These are phyloP conservation scores for Lophotriccus pileatus DNA, from an alignment of 2,797 vertebrate species.

Conservation along the genomic window DNA sequence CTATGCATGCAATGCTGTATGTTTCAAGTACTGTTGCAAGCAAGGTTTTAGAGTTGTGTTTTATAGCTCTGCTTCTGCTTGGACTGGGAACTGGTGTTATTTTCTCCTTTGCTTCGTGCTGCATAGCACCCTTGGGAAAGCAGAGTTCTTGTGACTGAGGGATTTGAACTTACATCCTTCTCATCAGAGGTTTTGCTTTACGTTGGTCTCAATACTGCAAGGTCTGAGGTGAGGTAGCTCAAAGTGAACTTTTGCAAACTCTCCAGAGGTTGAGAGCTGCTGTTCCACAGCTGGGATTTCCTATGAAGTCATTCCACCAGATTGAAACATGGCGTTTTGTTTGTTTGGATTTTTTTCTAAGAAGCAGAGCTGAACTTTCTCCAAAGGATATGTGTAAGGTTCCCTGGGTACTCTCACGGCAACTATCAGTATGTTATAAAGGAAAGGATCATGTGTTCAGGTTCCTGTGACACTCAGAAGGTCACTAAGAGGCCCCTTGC, in stretches of 20 bases:
- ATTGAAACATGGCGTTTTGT: not conserved
- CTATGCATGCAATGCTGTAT: not conserved
- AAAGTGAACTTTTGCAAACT: not conserved
- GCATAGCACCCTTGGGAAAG: fast-evolving
- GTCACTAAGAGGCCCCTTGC: not conserved
- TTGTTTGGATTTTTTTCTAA: not conserved
- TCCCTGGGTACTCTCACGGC: not conserved
- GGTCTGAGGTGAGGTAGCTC: not conserved
- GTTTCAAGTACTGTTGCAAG: not conserved
- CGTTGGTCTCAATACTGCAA: not conserved
- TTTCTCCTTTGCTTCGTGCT: not conserved
- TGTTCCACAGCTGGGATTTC: not conserved
- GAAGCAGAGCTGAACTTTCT: not conserved
- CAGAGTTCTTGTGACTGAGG: not conserved
- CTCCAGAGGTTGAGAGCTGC: not conserved
- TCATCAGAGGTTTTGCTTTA: not conserved
- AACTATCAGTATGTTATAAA: not conserved
- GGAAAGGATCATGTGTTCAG: not conserved
- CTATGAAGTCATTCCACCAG: not conserved
- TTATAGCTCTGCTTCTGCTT: not conserved
- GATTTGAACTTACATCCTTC: not conserved
- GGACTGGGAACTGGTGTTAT: not conserved
- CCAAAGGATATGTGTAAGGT: not conserved
- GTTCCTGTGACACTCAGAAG: not conserved
- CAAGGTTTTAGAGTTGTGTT: not conserved